Conservation (phyloP, 1,140 invertebrate species). For the Polypedilum vanderplanki region DNA sequence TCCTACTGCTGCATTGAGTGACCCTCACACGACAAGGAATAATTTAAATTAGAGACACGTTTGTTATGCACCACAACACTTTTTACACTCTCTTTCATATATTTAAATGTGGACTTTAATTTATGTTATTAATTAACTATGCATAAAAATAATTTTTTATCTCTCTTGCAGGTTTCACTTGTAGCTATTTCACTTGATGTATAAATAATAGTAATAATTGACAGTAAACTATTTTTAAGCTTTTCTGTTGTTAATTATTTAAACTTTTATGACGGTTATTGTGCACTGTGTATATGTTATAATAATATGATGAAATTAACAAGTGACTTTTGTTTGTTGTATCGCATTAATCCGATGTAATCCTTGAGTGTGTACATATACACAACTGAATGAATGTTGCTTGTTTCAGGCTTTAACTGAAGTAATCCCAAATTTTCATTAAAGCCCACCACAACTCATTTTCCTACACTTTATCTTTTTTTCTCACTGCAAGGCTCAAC, state of each 20-base stretch:
- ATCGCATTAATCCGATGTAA: constrained; percentile 10
- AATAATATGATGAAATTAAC: constrained; percentile 14
- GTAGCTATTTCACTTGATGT: not conserved
- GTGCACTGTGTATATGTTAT: not conserved
- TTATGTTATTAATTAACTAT: not conserved
- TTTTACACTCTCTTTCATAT: not conserved
- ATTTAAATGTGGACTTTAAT: not conserved
- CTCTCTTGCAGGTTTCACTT: constrained; percentile 1
- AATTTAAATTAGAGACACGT: constrained; percentile 4
- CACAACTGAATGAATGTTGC: not conserved
- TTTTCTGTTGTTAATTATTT: not conserved
- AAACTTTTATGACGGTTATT: constrained; percentile 19
- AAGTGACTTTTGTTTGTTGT: constrained; percentile 6
- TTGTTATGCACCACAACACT: not conserved
- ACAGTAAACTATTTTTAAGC: constrained; percentile 1
- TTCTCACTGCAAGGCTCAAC: not conserved
- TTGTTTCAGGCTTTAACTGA: not conserved
- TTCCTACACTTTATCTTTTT: not conserved
- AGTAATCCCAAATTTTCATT: constrained; percentile 25
- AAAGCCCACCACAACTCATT: not conserved
- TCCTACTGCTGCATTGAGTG: not conserved
- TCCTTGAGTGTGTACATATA: constrained; percentile 1
- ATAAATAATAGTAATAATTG: not conserved
- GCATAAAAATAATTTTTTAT: not conserved
- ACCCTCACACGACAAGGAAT: not conserved